Percentiles rank a stretch among this genome's conserved stretches.
These are phyloP conservation scores for Adelges cooleyi DNA, from an alignment of 1,140 invertebrate species.

Conservation along the genomic window DNA sequence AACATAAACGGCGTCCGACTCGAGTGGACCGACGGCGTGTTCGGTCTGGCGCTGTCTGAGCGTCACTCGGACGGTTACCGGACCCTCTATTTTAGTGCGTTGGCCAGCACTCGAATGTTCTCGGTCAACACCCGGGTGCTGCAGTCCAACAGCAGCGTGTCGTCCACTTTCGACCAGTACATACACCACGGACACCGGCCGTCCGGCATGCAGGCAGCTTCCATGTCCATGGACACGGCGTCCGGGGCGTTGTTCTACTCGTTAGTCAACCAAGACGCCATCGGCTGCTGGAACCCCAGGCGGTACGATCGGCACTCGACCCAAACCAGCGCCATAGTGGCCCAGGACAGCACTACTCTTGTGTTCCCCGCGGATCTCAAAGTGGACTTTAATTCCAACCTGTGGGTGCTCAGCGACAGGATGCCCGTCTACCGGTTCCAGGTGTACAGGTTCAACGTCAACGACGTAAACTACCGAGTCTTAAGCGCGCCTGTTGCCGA, in stretches of 20 bases:
- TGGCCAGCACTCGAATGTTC: constrained; percentile 61
- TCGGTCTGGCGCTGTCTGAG: constrained; percentile 53
- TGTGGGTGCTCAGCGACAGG: constrained; percentile 66
- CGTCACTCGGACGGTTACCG: constrained; percentile 45
- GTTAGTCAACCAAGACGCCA: constrained; percentile 57
- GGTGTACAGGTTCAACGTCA: constrained; percentile 49
- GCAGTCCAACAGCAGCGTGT: constrained; percentile 50
- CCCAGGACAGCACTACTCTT: constrained; percentile 59
- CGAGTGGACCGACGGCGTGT: constrained; percentile 61
- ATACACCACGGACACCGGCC: constrained; percentile 53
- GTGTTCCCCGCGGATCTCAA: constrained; percentile 68
- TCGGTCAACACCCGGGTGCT: constrained; percentile 42
- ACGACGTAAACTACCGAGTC: constrained; percentile 65
- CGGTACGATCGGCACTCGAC: constrained; percentile 36
- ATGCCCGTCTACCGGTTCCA: constrained; percentile 64
- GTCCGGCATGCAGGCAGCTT: constrained; percentile 55
- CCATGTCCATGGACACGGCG: constrained; percentile 56
- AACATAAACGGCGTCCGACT: constrained; percentile 58
- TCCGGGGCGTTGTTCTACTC: constrained; percentile 63
- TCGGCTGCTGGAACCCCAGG: constrained; percentile 61
- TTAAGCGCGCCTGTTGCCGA: constrained; percentile 51
- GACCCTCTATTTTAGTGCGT: constrained; percentile 62
- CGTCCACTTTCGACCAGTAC: constrained; percentile 51
- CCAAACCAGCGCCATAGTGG: constrained; percentile 48
- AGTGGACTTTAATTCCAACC: constrained; percentile 46